Base-by-base conservation (phyloP, 2,888 invertebrate species). In the Cheiracanthium punctorium region DNA sequence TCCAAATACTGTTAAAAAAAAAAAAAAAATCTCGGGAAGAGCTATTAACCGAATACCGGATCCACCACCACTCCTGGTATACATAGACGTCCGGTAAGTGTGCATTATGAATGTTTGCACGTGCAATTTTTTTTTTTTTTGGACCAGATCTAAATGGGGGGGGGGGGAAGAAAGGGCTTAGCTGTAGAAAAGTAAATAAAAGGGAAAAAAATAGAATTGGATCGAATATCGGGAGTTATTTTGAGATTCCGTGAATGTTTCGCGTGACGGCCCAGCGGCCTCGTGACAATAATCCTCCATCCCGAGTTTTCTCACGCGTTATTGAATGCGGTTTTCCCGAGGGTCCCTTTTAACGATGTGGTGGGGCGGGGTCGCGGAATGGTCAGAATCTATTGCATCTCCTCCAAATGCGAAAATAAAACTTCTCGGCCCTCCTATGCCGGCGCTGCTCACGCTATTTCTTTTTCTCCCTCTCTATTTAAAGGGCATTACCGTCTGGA, bases 221-320 rank as follows among this genome's bases (percentile, higher is more conserved):
- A 58, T 48, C 43, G 43, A 48, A 48, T 48, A 58, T 58, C 24
- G 58, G n/a, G 12, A 58, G 58, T 58, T 58, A 58, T 58, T 20
- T 58, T 20, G 20, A 24, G 58, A 58, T 69, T 81, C 69, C 72
- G 82, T 82, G 76, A 58, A 64, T 71, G 29, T 64, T 82, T 82
- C 52, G 82, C 82, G 82, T 84, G 82, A 84, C 77, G 37, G 41
- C 28, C 24, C 72, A 43, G 76, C 37, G 71, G 64, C 72, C 82
- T 84, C 84, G 84, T 84, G 84, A 84, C 84, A 84, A 79, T 73
- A 77, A 64, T 84, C 72, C 48, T 67, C 84, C 84, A 79, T 84
- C 71, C 84, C 64, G 74, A 74, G 75, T 75, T 80, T 86, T 86
- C 85, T 86, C 85, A 80, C 85, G 85, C 75, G 80, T 86, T 86